phyloP scores from a whole-genome alignment of 1,140 invertebrate genomes.

The Phocides pigmalion region DNA sequence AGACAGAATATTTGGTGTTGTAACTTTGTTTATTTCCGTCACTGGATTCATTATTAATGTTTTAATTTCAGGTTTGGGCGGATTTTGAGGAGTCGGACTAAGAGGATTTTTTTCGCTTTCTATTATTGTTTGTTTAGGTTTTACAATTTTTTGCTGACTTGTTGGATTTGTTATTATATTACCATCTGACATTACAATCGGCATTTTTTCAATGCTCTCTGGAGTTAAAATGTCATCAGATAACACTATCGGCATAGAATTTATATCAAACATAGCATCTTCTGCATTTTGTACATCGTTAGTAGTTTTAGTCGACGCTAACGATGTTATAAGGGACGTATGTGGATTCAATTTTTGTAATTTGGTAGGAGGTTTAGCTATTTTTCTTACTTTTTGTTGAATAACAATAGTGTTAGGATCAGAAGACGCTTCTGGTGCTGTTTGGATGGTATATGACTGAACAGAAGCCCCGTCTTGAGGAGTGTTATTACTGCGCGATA shows the following conservation, averaged over 20 bases:
- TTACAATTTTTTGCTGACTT: slow-evolving; percentile 60
- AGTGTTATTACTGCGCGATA: slow-evolving; percentile 64
- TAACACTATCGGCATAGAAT: slow-evolving; percentile 89
- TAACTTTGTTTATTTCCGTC: slow-evolving; percentile 63
- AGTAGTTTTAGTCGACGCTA: slow-evolving; percentile 51
- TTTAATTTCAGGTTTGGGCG: slow-evolving; percentile 67
- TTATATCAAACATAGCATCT: slow-evolving; percentile 88
- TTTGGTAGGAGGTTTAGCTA: slow-evolving; percentile 59
- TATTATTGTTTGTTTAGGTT: slow-evolving; percentile 56
- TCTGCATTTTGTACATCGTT: slow-evolving; percentile 57
- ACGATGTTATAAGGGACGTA: slow-evolving; percentile 46
- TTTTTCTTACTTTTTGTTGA: slow-evolving; percentile 68
- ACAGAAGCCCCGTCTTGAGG: slow-evolving; percentile 62
- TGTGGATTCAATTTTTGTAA: slow-evolving; percentile 65
- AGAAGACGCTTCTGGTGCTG: slow-evolving; percentile 52
- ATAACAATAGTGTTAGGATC: slow-evolving; percentile 69
- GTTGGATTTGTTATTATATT: slow-evolving; percentile 69
- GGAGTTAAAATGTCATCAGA: slow-evolving; percentile 86
- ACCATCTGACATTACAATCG: slow-evolving; percentile 86
- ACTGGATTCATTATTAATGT: slow-evolving; percentile 65
- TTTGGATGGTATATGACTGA: slow-evolving; percentile 79
- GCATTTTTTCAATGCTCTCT: slow-evolving; percentile 86
- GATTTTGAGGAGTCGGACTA: slow-evolving; percentile 42
- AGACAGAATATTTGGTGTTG: slow-evolving; percentile 80
- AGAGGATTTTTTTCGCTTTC: slow-evolving; percentile 63